Conservation (phyloP, 2,797 vertebrate genomes). For the Notolepis coatsorum region DNA sequence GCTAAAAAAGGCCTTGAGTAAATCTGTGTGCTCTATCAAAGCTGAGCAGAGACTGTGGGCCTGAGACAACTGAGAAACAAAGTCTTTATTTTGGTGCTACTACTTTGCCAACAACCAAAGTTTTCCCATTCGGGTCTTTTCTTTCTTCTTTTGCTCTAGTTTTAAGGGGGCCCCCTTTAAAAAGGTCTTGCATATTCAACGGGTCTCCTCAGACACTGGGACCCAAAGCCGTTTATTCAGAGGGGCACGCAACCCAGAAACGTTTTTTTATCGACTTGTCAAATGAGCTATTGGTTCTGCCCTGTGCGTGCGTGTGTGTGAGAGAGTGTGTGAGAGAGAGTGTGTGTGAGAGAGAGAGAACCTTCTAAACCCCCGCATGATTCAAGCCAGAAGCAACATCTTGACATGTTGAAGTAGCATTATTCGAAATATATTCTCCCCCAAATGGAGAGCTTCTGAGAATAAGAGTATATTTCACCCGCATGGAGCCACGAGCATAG, state of each 20-base stretch:
- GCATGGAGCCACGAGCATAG: too few species aligned
- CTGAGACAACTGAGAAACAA: slow-evolving; percentile 9
- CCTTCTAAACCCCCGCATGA: not conserved
- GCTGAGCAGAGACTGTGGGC: not conserved
- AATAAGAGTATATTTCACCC: too few species aligned
- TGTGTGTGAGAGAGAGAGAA: slow-evolving; percentile 5
- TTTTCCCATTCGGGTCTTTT: slow-evolving; percentile 38
- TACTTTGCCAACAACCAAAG: slow-evolving; percentile 40
- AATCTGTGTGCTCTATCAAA: slow-evolving; percentile 33
- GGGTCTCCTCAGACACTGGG: slow-evolving; percentile 33
- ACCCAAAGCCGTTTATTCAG: slow-evolving; percentile 53
- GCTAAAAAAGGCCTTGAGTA: slow-evolving; percentile 14
- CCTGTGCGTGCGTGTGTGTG: too few species aligned
- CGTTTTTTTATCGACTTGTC: slow-evolving; percentile 54
- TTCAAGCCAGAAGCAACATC: not conserved
- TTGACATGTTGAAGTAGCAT: not conserved
- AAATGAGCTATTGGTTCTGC: slow-evolving; percentile 47
- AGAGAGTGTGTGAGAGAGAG: too few species aligned
- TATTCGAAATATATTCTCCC: too few species aligned
- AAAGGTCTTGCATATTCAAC: slow-evolving; percentile 58
- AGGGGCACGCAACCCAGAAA: slow-evolving; percentile 35
- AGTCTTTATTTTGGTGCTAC: slow-evolving; percentile 38
- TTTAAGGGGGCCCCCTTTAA: slow-evolving; percentile 41
- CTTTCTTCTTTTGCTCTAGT: slow-evolving; percentile 41
- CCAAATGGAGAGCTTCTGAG: too few species aligned